phyloP scores from a whole-genome alignment of 2,797 vertebrate genomes.

The Serranus cabrilla region DNA sequence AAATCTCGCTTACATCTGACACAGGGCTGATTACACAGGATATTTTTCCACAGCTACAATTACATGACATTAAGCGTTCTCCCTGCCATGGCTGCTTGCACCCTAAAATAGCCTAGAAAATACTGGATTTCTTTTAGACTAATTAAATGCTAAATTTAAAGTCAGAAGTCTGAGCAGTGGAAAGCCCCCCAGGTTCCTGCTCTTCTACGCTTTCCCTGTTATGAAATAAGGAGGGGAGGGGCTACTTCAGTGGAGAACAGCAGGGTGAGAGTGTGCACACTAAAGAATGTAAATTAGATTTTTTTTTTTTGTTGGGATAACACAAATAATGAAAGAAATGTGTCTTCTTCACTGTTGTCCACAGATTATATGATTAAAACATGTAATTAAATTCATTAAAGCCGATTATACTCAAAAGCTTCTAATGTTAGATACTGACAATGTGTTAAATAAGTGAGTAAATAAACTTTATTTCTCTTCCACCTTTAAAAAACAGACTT shows the following conservation, averaged over 20 bases:
- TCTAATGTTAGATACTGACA: background rate
- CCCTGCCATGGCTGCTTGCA: conserved; percentile 59
- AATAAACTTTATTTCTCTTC: conserved; percentile 3
- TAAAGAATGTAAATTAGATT: background rate
- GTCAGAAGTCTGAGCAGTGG: conserved; percentile 57
- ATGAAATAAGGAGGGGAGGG: conserved; percentile 7
- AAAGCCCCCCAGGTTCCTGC: conserved; percentile 32
- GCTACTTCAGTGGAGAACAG: background rate
- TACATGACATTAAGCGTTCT: conserved; percentile 62
- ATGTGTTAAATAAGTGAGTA: background rate
- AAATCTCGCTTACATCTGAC: conserved; percentile 51
- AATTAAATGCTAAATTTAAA: conserved; percentile 73
- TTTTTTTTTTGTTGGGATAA: background rate
- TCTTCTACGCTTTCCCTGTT: conserved; percentile 1
- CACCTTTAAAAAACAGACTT: conserved; percentile 5
- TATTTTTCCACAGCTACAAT: conserved; percentile 55
- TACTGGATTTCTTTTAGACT: conserved; percentile 62
- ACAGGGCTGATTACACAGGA: conserved; percentile 70
- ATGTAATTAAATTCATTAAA: background rate
- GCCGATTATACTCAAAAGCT: background rate
- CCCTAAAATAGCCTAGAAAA: conserved; percentile 65
- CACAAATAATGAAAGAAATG: background rate
- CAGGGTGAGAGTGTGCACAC: background rate
- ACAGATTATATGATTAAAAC: background rate
- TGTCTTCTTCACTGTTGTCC: background rate